A percentile compares a stretch with the other conserved stretches of the same genome.
Conservation (phyloP, 2,888 invertebrate genomes). For the Agrochola lychnidis region DNA sequence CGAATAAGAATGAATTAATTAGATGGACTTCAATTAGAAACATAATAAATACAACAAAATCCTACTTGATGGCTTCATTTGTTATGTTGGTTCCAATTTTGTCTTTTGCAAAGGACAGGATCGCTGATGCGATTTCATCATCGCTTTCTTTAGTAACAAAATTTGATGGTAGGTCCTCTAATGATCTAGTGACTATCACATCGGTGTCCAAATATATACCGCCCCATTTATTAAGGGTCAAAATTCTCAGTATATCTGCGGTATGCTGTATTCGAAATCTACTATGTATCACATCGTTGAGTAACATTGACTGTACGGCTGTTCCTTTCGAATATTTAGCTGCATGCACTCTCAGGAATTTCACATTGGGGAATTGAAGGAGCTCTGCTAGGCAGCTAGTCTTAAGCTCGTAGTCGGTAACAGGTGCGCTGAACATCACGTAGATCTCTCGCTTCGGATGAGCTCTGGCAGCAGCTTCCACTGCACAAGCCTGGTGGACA, state of each 20-base stretch:
- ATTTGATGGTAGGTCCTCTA: slow-evolving; percentile 87
- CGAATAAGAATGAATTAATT: no score
- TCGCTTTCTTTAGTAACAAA: slow-evolving; percentile 91
- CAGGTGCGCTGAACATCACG: slow-evolving; percentile 82
- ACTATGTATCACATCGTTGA: slow-evolving; percentile 28
- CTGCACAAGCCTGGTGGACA: slow-evolving; percentile 92
- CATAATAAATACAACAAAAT: neutral
- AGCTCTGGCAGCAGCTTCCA: slow-evolving; percentile 92
- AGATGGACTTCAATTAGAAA: no score
- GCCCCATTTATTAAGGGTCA: slow-evolving; percentile 93
- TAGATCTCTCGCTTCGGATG: slow-evolving; percentile 91
- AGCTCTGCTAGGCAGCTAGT: slow-evolving; percentile 43
- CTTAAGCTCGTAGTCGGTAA: slow-evolving; percentile 23
- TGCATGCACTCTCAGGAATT: slow-evolving; percentile 49
- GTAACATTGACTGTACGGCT: slow-evolving; percentile 36
- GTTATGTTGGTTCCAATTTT: slow-evolving; percentile 45
- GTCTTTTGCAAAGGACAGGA: slow-evolving; percentile 81
- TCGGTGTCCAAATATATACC: slow-evolving; percentile 94
- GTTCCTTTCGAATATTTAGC: slow-evolving; percentile 75
- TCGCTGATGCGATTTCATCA: slow-evolving; percentile 71
- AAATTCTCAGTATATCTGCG: slow-evolving; percentile 91
- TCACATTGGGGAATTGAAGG: slow-evolving; percentile 37
- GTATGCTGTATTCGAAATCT: slow-evolving; percentile 84
- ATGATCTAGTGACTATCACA: slow-evolving; percentile 91
- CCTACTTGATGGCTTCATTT: slow-evolving; percentile 33